Conservation (phyloP, 2,797 vertebrate species). For the Triplophysa yarkandensis region DNA sequence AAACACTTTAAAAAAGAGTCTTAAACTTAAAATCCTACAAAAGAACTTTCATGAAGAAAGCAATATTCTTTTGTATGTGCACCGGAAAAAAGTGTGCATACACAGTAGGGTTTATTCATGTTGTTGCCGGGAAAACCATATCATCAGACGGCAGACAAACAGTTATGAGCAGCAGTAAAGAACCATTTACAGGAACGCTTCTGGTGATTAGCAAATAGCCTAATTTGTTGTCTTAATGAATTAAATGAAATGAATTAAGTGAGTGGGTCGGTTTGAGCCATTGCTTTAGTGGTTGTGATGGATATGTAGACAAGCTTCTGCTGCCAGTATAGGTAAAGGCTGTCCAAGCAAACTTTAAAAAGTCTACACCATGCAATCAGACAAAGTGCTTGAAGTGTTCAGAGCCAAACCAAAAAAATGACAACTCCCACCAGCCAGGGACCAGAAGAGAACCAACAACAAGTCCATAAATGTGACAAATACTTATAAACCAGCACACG, state of each 20-base stretch:
- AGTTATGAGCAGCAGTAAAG: slow-evolving; percentile 29
- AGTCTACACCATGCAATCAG: slow-evolving; percentile 30
- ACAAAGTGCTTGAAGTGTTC: slow-evolving; percentile 22
- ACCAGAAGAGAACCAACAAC: slow-evolving; percentile 10
- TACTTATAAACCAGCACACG: background rate
- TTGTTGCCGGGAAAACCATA: too few species aligned
- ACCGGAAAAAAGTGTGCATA: too few species aligned
- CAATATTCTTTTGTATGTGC: too few species aligned
- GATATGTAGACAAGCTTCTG: slow-evolving; percentile 26
- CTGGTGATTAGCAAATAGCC: slow-evolving; percentile 39
- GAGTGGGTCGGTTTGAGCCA: slow-evolving; percentile 34
- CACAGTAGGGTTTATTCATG: too few species aligned
- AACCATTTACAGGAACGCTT: slow-evolving; percentile 41
- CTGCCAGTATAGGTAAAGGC: background rate
- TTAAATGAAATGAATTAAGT: slow-evolving; percentile 44
- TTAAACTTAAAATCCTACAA: too few species aligned
- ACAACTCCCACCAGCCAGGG: slow-evolving; percentile 1
- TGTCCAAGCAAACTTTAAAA: background rate
- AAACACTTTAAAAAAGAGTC: too few species aligned
- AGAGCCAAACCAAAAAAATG: slow-evolving; percentile 24
- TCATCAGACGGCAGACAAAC: slow-evolving; percentile 9
- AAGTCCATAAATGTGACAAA: background rate
- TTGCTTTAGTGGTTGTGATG: slow-evolving; percentile 32
- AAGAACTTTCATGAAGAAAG: too few species aligned
- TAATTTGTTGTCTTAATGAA: slow-evolving; percentile 51